Evolutionary conservation across 2,888 invertebrate species (phyloP), one percentile per base, ranked within the genome.

Genomic region (Dryomyza anilis): DNA sequence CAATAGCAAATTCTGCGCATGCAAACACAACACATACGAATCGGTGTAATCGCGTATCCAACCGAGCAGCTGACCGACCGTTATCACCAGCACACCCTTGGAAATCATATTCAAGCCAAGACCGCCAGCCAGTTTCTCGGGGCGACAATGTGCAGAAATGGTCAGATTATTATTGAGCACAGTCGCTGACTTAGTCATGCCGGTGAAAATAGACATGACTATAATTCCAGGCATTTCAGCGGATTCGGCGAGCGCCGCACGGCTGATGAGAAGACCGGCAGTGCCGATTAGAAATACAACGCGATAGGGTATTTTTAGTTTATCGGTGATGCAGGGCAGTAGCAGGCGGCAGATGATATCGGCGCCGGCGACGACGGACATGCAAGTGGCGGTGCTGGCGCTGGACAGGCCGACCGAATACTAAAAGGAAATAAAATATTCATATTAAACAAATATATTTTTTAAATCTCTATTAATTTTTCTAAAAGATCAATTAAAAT

Each of bases 91-190:
- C 2, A 91, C 75, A 3, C 90, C 91, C 84, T 91, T 91, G 0
- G 87, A 85, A 55, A 91, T 85, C 91, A 91, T 91, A 70, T 89
- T 90, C 2, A 91, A 83, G 0, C 91, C 91, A 2, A 91, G 85
- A 0, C 90, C 91, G 0, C 90, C 88, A 0, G 91, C 88, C 0
- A 91, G 74, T 70, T 86, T 85, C 8, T 85, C 88, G 67, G 87
- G 85, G 14, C 84, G 83, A 69, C 88, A 88, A 74, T 89, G 85
- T 69, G 89, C 89, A 0, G 91, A 88, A 56, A 91, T 87, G 0
- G 89, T 87, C 46, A 91, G 84, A 76, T 90, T 91, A 74, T 90
- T 88, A 69, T 89, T 89, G 1, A 91, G 88, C n/a, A 92, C 88
- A 0, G 90, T 87, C 73, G 89, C 88, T 57, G 92, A 91, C 70